Conservation (phyloP, 2,113 vertebrate genomes). For the Acanthochromis polyacanthus region DNA sequence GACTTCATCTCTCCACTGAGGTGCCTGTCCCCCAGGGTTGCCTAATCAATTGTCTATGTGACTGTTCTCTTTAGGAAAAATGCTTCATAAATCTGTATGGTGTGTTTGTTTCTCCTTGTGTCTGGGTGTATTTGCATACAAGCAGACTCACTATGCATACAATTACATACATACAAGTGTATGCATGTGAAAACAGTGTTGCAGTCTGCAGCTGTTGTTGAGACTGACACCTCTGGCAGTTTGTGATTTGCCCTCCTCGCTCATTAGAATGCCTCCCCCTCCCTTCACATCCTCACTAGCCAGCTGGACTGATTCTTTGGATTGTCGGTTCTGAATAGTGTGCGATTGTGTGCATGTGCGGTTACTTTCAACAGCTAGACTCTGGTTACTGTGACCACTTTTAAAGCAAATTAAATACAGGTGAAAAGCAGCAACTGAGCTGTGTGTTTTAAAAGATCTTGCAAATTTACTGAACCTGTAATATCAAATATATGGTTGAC, state of each 20-base stretch:
- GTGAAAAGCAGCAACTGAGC: too few relatives aligned
- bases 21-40: slow-evolving; percentile 42
- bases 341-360: neutral
- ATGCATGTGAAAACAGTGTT: slow-evolving; percentile 7
- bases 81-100: slow-evolving; percentile 52
- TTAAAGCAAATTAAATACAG: too few relatives aligned
- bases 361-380: neutral
- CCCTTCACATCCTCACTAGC: slow-evolving; percentile 54
- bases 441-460: too few relatives aligned
- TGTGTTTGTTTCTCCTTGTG: slow-evolving; percentile 15
- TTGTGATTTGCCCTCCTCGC: slow-evolving; percentile 52
- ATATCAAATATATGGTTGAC: neutral
- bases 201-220: slow-evolving; percentile 75
- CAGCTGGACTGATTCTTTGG: slow-evolving; percentile 69
- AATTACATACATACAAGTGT: neutral
- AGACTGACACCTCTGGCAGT: slow-evolving; percentile 67
- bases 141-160: neutral
- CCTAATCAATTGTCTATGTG: slow-evolving; percentile 60
- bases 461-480: too few relatives aligned
- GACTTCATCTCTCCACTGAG: slow-evolving; percentile 54
- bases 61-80: slow-evolving; percentile 58
- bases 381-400: neutral
- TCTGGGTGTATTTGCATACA: slow-evolving; percentile 5
- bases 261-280: slow-evolving; percentile 49
- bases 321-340: neutral